These are phyloP conservation scores for Gymnorhina tibicen DNA, from an alignment of 2,113 vertebrate genomes.

Conservation along the genomic window DNA sequence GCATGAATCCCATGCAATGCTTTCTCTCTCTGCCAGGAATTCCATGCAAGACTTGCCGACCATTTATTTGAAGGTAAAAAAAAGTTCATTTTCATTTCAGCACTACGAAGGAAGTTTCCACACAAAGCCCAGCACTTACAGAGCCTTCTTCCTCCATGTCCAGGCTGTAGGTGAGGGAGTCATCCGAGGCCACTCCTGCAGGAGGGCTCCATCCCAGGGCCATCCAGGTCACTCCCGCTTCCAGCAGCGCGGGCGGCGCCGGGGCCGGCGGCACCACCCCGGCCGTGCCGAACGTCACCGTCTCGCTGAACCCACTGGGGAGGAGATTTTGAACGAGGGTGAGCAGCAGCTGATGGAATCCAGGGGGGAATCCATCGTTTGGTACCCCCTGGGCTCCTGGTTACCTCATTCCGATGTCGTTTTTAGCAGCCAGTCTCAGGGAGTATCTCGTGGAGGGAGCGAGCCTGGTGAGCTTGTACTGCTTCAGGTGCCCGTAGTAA, in stretches of 20 bases:
- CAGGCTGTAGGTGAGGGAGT: slow-evolving; percentile 72
- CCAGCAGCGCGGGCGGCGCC: slow-evolving; percentile 34
- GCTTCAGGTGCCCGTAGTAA: slow-evolving; percentile 79
- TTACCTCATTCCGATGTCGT: slow-evolving; percentile 80
- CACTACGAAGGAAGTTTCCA: not conserved
- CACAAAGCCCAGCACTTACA: slow-evolving; percentile 56
- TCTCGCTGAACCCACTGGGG: slow-evolving; percentile 70
- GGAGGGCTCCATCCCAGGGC: slow-evolving; percentile 72
- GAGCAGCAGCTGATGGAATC: not conserved
- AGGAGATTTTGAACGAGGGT: not conserved
- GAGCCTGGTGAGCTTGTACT: slow-evolving; percentile 77
- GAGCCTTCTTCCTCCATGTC: slow-evolving; percentile 80
- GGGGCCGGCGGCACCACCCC: slow-evolving; percentile 70
- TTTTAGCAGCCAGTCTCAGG: slow-evolving; percentile 81
- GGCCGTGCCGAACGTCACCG: slow-evolving; percentile 68
- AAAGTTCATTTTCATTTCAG: not conserved
- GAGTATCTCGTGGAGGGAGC: slow-evolving; percentile 75
- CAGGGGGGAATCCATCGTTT: not conserved
- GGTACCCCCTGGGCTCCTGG: not conserved
- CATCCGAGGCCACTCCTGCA: slow-evolving; percentile 37
- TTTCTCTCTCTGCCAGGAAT: too few relatives aligned
- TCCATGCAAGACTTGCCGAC: not conserved
- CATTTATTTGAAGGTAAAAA: accelerated
- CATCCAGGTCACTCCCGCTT: slow-evolving; percentile 72
- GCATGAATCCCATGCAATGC: not conserved